Evolutionary conservation across 2,888 invertebrate species (phyloP), one percentile per base, ranked within the genome.

Genomic region (Carabus problematicus): DNA sequence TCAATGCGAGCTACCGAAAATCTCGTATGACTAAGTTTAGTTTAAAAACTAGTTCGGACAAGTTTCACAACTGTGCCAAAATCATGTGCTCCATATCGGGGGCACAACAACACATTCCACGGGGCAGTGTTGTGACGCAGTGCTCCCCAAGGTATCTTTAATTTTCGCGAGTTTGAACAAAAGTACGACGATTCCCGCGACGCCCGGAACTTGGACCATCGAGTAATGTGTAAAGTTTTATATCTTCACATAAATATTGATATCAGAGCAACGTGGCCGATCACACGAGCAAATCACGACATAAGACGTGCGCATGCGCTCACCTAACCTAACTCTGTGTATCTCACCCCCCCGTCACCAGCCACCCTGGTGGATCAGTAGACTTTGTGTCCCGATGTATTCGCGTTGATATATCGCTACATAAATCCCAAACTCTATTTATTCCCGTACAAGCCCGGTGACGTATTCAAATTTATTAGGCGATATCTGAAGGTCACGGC

Each of bases 181-280:
- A 56, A 58, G 59, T 49, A 66, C 16, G 54, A 59, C 41, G 59
- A 41, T 45, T 58, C 66, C 59, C 66, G 1, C 7, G 39, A 42
- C 58, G 58, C 59, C n/a, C 14, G 40, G 49, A 66, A 66, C 47
- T 66, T 66, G 45, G 58, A 49, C 63, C 74, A 73, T 71, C 71
- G 72, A 71, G 74, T 73, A 74, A 73, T 73, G 74, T 72, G 72
- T 71, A 74, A 74, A 74, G 71, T 75, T 75, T 74, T 73, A 75
- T 75, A 73, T 72, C 73, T 72, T 41, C 66, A 72, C 74, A 73
- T 74, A 75, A 74, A 74, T 73, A 74, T 74, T 74, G 74, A 74
- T 74, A 74, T 73, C 73, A 72, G n/a, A n/a, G 71, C 72, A 71
- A 72, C 72, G 72, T 71, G 70, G 69, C 71, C 69, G 72, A 73